Conservation (phyloP, 2,797 vertebrate genomes). For the Helostoma temminkii region DNA sequence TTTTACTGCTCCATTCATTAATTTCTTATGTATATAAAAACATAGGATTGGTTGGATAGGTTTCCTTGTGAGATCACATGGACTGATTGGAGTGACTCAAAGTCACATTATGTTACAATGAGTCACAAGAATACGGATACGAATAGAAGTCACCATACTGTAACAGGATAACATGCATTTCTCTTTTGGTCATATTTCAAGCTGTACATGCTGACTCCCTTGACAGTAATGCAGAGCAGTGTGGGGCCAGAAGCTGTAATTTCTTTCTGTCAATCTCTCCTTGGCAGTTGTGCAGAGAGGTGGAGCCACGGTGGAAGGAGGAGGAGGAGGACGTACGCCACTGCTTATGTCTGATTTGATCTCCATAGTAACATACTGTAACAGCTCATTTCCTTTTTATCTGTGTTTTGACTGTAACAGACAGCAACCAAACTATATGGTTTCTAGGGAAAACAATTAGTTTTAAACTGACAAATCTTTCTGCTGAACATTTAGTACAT, state of each 20-base stretch:
- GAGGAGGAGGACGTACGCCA: background rate
- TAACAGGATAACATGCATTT: background rate
- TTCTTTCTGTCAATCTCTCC: background rate
- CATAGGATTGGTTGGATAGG: background rate
- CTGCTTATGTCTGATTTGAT: constrained; percentile 23
- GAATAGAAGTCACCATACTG: too few relatives aligned
- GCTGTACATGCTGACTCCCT: background rate
- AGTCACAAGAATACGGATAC: too few relatives aligned
- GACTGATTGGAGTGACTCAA: too few relatives aligned
- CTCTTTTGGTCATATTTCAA: constrained; percentile 1
- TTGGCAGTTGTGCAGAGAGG: constrained; percentile 5
- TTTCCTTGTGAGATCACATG: constrained; percentile 20
- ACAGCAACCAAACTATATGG: constrained; percentile 11
- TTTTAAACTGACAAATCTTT: background rate
- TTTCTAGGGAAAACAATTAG: constrained; percentile 2
- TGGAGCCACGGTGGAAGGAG: constrained; percentile 6
- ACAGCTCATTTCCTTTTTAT: constrained; percentile 14
- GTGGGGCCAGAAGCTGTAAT: background rate
- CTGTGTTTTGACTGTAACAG: constrained; percentile 17
- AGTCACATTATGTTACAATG: too few relatives aligned
- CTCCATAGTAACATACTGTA: constrained; percentile 43
- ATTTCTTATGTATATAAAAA: background rate
- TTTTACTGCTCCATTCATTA: background rate
- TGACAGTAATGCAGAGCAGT: background rate
- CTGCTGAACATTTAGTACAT: background rate